Evolutionary conservation across 1,140 invertebrate species (phyloP).

Genomic region (Euura saliciscinereae): DNA sequence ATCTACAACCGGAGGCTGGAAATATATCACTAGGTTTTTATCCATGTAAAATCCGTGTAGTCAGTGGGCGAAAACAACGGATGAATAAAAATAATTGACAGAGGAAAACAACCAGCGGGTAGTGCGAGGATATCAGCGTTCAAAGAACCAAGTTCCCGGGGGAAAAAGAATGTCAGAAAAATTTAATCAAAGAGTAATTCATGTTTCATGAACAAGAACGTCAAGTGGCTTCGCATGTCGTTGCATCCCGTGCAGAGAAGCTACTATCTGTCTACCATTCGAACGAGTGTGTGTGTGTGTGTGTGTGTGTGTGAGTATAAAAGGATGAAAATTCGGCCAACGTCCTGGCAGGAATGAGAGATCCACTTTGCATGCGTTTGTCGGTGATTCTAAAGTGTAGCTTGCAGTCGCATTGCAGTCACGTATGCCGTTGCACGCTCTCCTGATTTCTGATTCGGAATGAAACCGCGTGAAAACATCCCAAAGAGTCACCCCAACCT

Average conservation of each 20-base stretch:
- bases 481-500: too few relatives aligned
- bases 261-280: too few relatives aligned
- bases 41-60: too few relatives aligned
- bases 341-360: not conserved
- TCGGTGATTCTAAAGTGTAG: conserved; percentile 18
- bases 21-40: too few relatives aligned
- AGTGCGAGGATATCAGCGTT: not conserved
- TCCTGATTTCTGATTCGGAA: conserved; percentile 48
- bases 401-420: conserved; percentile 43
- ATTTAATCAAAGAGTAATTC: conserved; percentile 1
- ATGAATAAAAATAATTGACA: too few relatives aligned
- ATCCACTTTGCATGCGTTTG: conserved; percentile 33
- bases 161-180: not conserved
- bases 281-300: too few relatives aligned
- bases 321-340: conserved; percentile 2
- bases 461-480: too few relatives aligned
- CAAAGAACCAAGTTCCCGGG: not conserved
- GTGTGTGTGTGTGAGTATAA: too few relatives aligned
- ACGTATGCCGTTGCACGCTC: conserved; percentile 42
- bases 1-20: too few relatives aligned
- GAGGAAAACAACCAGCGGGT: not conserved
- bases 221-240: too few relatives aligned
- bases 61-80: too few relatives aligned
- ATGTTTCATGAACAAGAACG: not conserved
- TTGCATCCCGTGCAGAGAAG: too few relatives aligned